Percentiles rank a stretch among this genome's conserved stretches.
These are phyloP conservation scores for Petrophora chlorosata DNA, from an alignment of 2,888 invertebrate genomes.

Conservation along the genomic window DNA sequence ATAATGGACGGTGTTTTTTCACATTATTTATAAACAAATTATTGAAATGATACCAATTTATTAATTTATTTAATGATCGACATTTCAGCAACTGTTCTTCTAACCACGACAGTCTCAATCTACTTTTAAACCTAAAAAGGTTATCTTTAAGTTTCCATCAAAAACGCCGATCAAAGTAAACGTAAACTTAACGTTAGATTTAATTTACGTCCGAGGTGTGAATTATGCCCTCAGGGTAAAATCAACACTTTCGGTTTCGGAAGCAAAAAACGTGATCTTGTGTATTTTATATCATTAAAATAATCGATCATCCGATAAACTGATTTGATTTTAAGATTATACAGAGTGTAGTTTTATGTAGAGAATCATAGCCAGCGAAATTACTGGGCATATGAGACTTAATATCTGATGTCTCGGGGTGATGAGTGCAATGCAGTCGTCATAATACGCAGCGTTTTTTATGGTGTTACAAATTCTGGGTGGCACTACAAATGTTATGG, in stretches of 20 bases:
- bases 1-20: no score
- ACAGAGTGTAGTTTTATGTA: no score
- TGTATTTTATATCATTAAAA: conserved; percentile 47
- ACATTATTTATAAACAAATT: no score
- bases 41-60: background rate
- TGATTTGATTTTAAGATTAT: conserved; percentile 12
- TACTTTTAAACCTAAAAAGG: background rate
- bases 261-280: conserved; percentile 38
- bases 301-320: conserved; percentile 39
- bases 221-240: conserved; percentile 49
- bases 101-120: background rate
- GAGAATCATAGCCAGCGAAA: no score
- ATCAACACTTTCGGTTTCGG: conserved; percentile 51
- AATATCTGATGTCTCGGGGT: no score
- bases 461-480: no score
- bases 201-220: conserved; percentile 33
- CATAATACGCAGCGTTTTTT: no score
- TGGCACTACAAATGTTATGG: no score
- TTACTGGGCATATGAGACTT: no score
- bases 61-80: background rate
- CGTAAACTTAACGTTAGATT: background rate
- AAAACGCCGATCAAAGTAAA: background rate
- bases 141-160: background rate
- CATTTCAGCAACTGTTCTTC: conserved; percentile 1
- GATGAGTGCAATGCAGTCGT: no score